phyloP scores from a whole-genome alignment of 1,140 invertebrate species.

The Phthorimaea operculella region DNA sequence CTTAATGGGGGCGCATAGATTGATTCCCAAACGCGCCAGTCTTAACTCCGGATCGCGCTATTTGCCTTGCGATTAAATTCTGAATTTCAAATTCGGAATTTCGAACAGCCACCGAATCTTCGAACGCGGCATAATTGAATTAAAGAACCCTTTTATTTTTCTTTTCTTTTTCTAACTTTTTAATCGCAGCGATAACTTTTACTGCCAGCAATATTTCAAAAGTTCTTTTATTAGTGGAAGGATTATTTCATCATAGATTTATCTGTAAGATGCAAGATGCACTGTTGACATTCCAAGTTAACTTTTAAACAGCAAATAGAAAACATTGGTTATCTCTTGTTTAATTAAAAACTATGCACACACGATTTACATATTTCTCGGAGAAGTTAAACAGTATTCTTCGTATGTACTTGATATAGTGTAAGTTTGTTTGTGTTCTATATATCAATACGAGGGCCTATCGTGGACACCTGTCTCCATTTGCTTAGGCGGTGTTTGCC shows the following conservation, averaged over 20 bases:
- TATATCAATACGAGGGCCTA: conserved; percentile 52
- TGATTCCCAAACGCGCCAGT: conserved; percentile 56
- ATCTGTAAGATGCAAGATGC: conserved; percentile 8
- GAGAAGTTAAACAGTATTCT: conserved; percentile 25
- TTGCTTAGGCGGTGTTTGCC: conserved; percentile 61
- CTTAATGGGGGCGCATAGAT: conserved; percentile 58
- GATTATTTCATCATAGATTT: neutral
- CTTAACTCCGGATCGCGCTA: conserved; percentile 17
- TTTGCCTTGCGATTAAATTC: conserved; percentile 17
- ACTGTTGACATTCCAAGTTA: conserved; percentile 38
- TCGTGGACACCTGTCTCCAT: conserved; percentile 62
- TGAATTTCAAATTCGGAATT: conserved; percentile 13
- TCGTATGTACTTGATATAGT: conserved; percentile 22
- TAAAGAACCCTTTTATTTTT: neutral
- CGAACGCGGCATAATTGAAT: neutral
- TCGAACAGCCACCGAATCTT: conserved; percentile 7
- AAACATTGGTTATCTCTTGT: conserved; percentile 52
- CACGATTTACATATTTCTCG: conserved; percentile 55
- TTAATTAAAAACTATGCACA: conserved; percentile 58
- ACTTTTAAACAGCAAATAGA: conserved; percentile 52
- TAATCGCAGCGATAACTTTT: neutral
- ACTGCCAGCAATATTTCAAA: neutral
- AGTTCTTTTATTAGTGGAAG: neutral
- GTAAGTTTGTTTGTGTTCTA: conserved; percentile 33
- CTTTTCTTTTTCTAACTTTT: neutral